Evolutionary conservation across 2,797 vertebrate species (phyloP), one percentile per base, ranked within the genome.

Genomic region (Rhynchotus rufescens): DNA sequence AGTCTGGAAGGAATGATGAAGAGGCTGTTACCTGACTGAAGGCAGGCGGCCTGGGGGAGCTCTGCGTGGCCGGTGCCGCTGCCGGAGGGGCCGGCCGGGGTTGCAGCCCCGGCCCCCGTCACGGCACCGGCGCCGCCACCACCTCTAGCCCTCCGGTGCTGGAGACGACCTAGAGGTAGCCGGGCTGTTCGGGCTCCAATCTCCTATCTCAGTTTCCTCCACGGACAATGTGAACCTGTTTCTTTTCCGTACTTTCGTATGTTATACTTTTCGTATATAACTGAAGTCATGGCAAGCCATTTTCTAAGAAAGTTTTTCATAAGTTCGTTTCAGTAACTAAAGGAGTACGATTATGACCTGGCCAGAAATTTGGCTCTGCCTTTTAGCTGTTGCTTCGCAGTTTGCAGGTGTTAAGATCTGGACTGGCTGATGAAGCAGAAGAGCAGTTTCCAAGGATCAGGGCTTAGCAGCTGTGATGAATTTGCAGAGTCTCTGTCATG

Each of bases 21-120:
- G 1, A 10, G 32, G 57, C 38, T 72, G 38, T 21, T 54, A n/a
- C 76, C 82, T 32, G 62, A 8, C 20, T 4, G 21, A 49, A 61
- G 65, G 57, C n/a, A 36, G 40, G 42, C 1, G 0, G 23, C 71
- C 62, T 0, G 0, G 0, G 2, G n/a, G 36, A 75, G 65, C 26
- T 11, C 10, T 42, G 13, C 2, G 40, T 7, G 20, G 44, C 9
- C 64, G 9, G 40, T 40, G 65, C 21, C 5, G 4, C 42, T 25
- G 47, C 40, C 23, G 0, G 14, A 4, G 5, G 40, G 32, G 10
- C 51, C 65, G 62, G 64, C 69, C 36, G 66, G 69, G 45, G 51
- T 32, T 3, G 0, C 65, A 15, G 76, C 22, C 44, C 34, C 15
- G 14, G n/a, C 32, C 30, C 21, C 15, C 16, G 45, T 49, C 65